A percentile compares a stretch with the other conserved stretches of the same genome.
Evolutionary conservation across 2,113 vertebrate genomes (phyloP).

Genomic region (Corvus hawaiiensis): DNA sequence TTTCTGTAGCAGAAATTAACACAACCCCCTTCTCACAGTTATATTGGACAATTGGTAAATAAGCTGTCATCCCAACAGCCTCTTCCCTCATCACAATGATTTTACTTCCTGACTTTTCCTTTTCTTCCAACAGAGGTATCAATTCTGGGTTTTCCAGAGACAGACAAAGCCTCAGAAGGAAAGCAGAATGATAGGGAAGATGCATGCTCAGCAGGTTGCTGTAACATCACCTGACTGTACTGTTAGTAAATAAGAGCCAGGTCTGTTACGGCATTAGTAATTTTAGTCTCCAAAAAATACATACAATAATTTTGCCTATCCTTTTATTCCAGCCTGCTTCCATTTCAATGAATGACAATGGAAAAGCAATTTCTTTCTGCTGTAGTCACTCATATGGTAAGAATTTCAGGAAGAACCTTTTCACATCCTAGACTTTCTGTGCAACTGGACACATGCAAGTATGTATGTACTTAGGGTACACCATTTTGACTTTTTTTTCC

Average conservation of each 20-base stretch:
- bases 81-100: not conserved
- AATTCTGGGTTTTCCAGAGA: not conserved
- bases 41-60: not conserved
- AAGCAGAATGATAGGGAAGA: not conserved
- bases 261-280: not conserved
- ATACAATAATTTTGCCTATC: not conserved
- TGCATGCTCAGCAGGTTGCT: not conserved
- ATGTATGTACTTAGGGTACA: not conserved
- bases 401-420: not conserved
- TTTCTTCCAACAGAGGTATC: not conserved
- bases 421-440: not conserved
- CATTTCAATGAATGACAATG: fast-evolving
- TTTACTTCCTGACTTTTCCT: not conserved
- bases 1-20: not conserved
- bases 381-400: not conserved
- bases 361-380: not conserved
- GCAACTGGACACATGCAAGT: not conserved
- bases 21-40: not conserved
- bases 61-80: not conserved
- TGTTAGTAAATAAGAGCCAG: not conserved
- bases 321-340: not conserved
- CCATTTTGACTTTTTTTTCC: not conserved
- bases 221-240: not conserved
- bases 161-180: not conserved
- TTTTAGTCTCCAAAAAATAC: not conserved